Base-by-base conservation (phyloP, 1,140 invertebrate genomes). In the Bombus balteatus region DNA sequence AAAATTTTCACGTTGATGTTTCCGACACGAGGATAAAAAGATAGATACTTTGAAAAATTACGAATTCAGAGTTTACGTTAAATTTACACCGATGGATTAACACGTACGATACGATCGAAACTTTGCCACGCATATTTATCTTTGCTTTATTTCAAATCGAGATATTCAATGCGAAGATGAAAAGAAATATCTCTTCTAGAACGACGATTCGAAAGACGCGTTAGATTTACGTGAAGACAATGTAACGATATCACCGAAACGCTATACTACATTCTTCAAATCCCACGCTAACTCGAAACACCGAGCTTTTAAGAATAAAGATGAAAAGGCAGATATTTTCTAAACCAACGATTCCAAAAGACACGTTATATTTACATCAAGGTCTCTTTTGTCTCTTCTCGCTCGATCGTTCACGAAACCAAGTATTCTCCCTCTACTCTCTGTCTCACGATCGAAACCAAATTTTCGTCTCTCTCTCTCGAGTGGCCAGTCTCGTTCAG, bases 331-430 rank as follows among this genome's bases (percentile, higher is more conserved):
- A n/a, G 5, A 32, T n/a, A 32, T 18, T 66, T 66, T 66, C n/a
- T 3, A 66, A 34, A 8, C 15, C 15, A 15, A 53, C 47, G 47
- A 53, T 53, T 53, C 47, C 47, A 53, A 53, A 53, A 53, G 47
- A 53, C 13, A 25, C 37, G 83, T 85, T 85, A 85, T 65, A 80
- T 85, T 85, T 85, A 65, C 76, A 53, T 34, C 83, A 85, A 85
- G 83, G 83, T 62, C 77, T n/a, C 68, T 85, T 73, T 80, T 80
- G 83, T 80, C 83, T 34, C 39, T 22, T 47, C 68, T 9, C 43
- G 9, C 15, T 22, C 2, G 34, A 10, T 9, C 53, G 25, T 39
- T 41, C 71, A 32, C 13, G 32, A 5, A n/a, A 43, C 47, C 47
- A 57, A 37, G 0, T 41, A 41, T 41, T 15, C 62, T 65, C 62